A percentile compares a stretch with the other conserved stretches of the same genome.
Conservation (phyloP, 2,113 vertebrate species). For the Notothenia coriiceps region DNA sequence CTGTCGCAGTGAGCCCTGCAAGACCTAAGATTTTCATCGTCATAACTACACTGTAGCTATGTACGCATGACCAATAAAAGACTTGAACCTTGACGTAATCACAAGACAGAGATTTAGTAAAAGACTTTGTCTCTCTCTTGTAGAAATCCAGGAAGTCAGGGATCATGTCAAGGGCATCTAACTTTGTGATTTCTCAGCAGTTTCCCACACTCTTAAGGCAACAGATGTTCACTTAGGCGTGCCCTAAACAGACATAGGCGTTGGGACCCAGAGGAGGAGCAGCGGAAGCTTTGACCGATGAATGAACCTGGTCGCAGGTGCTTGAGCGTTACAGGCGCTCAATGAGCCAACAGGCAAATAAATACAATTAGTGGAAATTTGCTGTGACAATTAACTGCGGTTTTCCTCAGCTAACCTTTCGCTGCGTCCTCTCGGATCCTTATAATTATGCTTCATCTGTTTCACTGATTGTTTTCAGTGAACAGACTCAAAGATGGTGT, state of each 20-base stretch:
- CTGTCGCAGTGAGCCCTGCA: slow-evolving; percentile 2
- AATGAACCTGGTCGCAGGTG: slow-evolving; percentile 50
- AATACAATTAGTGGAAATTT: slow-evolving; percentile 52
- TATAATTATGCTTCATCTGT: not conserved
- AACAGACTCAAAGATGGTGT: slow-evolving; percentile 8
- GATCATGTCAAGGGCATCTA: not conserved
- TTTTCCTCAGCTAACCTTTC: slow-evolving; percentile 28
- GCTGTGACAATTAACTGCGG: slow-evolving; percentile 44
- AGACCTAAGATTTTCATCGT: not conserved
- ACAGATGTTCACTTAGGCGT: slow-evolving; percentile 28
- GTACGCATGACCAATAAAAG: too few species aligned
- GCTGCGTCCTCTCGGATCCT: not conserved
- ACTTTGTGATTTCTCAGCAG: not conserved
- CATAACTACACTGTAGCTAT: too few species aligned
- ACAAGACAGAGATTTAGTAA: slow-evolving; percentile 1
- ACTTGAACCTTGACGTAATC: not conserved
- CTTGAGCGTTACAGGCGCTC: slow-evolving; percentile 33
- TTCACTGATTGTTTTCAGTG: not conserved
- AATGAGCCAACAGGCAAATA: slow-evolving; percentile 49
- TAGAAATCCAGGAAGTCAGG: slow-evolving; percentile 4
- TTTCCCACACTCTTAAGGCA: not conserved
- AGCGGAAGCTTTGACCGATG: slow-evolving; percentile 48
- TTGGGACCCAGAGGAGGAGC: slow-evolving; percentile 30
- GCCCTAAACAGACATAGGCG: slow-evolving; percentile 35
- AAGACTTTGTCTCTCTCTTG: not conserved